phyloP scores from a whole-genome alignment of 2,797 vertebrate species.

The Clarias fuscus region DNA sequence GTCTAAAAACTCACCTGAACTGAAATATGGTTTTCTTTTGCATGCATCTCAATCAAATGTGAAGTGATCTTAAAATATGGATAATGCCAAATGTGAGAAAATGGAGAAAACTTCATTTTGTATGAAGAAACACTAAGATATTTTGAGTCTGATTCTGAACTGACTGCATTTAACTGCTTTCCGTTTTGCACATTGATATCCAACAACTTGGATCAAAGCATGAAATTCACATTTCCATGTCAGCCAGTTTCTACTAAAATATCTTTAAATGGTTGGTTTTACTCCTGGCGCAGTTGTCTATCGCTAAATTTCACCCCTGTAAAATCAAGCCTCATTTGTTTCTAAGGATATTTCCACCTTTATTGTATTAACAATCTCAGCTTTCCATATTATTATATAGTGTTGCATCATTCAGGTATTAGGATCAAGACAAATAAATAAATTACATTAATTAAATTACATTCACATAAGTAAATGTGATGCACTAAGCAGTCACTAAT shows the following conservation, averaged over 20 bases:
- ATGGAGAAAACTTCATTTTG: not conserved
- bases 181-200: not conserved
- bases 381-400: not conserved
- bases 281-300: not conserved
- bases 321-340: not conserved
- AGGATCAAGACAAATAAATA: not conserved
- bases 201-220: not conserved
- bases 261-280: not conserved
- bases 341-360: not conserved
- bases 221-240: not conserved
- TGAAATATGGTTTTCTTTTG: not conserved
- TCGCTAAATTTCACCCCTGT: not conserved
- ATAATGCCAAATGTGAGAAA: not conserved
- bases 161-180: not conserved
- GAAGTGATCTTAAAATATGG: not conserved
- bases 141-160: not conserved
- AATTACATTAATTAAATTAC: no score
- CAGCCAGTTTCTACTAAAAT: not conserved
- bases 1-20: no score
- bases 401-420: not conserved
- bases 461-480: not conserved
- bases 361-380: not conserved
- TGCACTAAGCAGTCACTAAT: not conserved
- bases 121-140: not conserved
- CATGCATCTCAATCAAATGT: no score